Conservation (phyloP, 2,888 invertebrate genomes). For the Chromoteleia sp. region DNA sequence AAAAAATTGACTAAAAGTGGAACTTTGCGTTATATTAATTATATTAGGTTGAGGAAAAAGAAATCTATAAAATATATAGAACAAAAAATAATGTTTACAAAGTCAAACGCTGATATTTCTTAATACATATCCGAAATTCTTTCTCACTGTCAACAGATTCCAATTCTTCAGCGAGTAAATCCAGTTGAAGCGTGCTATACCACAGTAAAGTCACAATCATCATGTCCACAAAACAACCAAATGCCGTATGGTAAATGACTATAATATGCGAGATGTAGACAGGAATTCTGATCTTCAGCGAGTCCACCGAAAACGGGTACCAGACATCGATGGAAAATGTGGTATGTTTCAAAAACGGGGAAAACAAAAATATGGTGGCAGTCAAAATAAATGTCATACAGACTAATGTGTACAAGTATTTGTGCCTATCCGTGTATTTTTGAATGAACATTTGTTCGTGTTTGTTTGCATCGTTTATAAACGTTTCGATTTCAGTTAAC, state of each 20-base stretch:
- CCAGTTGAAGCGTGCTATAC: slow-evolving; percentile 74
- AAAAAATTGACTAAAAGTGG: no score
- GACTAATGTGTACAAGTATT: slow-evolving; percentile 70
- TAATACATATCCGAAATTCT: slow-evolving; percentile 71
- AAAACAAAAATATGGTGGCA: slow-evolving; percentile 71
- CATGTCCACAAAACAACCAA: slow-evolving; percentile 73
- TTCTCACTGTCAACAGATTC: slow-evolving; percentile 4
- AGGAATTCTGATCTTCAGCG: slow-evolving; percentile 49
- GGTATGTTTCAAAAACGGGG: slow-evolving; percentile 74
- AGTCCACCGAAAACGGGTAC: slow-evolving; percentile 78
- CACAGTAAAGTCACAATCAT: slow-evolving; percentile 75
- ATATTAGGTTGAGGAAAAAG: no score
- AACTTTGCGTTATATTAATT: no score
- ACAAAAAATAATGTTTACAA: slow-evolving; percentile 59
- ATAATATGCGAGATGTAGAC: slow-evolving; percentile 75
- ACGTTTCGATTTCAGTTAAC: slow-evolving; percentile 72
- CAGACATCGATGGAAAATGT: slow-evolving; percentile 74
- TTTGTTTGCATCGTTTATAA: slow-evolving; percentile 58
- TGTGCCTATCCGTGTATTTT: slow-evolving; percentile 75
- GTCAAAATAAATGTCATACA: slow-evolving; percentile 72
- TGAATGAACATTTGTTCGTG: slow-evolving; percentile 71
- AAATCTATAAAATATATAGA: background rate
- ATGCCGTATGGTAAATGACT: slow-evolving; percentile 73
- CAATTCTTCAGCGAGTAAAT: slow-evolving; percentile 73
- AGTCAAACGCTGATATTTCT: slow-evolving; percentile 73